Base-by-base conservation (phyloP, 1,140 invertebrate genomes). In the Ctenoplectra terminalis region DNA sequence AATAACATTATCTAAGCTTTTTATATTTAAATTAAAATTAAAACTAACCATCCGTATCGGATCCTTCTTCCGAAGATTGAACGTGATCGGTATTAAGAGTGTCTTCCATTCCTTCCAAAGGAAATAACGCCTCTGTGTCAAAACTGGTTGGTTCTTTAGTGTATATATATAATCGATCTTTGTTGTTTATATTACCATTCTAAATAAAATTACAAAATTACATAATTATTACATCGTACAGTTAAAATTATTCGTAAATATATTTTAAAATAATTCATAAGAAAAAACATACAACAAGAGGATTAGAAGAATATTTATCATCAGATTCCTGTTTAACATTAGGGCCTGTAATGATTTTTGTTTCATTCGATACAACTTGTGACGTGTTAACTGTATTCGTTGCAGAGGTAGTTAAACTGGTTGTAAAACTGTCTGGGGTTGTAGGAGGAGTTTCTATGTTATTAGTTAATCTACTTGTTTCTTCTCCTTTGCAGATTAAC, bases 81-180 rank as follows among this genome's bases (percentile, higher is more conserved):
- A 86, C 67, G 43, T 87, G 87, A 50, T 90, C 89, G 23, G 72
- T 48, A 37, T 81, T 75, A 46, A 90, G 66, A 63, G 82, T 78
- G 29, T 94, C 94, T 71, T 95, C 94, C 91, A 95, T 94, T 46
- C 93, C 94, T 79, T 95, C 95, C 60, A 95, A 87, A 46, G 92
- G 89, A 88, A 95, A 95, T 69, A 95, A 82, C 31, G 92, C 91
- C 88, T 95, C 94, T 20, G 92, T 88, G 87, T 95, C 94, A 82
- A 93, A 93, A 40, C 90, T 94, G 46, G 79, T 88, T 54, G 78
- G 54, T 20, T 89, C 86, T 26, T 89, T 89, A 71, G 63, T 85
- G 74, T 73, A 81, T 54, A 81, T 63, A 20, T 79, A 83, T 11
- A 84, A 56, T 64, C 52, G 76, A 54, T 88, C 82, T 40, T 78